Evolutionary conservation across 1,140 invertebrate species (phyloP).

Genomic region (Calliphora vicina): DNA sequence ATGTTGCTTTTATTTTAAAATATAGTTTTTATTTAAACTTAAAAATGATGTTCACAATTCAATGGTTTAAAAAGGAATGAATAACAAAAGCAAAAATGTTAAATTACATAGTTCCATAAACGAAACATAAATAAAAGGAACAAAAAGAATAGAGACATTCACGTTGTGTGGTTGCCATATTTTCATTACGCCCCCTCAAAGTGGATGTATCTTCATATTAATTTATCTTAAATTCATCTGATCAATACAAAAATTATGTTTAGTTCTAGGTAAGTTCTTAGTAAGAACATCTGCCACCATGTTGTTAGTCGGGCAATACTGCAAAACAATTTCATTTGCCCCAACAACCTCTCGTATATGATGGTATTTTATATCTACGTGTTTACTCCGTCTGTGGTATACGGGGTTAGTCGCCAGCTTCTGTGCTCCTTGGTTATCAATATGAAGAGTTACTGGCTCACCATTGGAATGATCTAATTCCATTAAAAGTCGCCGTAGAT

Average conservation of each 20-base stretch:
- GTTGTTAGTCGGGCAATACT: conserved; percentile 18
- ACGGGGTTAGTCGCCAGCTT: conserved; percentile 51
- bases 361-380: conserved; percentile 62
- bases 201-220: background rate
- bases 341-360: conserved; percentile 46
- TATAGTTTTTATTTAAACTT: background rate
- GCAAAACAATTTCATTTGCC: background rate
- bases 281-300: too few relatives aligned
- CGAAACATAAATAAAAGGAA: background rate
- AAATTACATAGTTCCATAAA: background rate
- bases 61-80: background rate
- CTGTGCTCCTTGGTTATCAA: conserved; percentile 41
- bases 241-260: too few relatives aligned
- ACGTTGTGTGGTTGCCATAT: conserved; percentile 15
- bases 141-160: conserved; percentile 12
- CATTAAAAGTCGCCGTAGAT: conserved; percentile 46
- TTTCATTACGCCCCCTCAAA: conserved; percentile 23
- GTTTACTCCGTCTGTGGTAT: conserved; percentile 58
- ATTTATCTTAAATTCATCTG: too few relatives aligned
- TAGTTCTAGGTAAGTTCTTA: too few relatives aligned
- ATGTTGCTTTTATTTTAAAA: conserved; percentile 48
- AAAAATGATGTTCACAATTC: conserved; percentile 1
- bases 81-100: background rate
- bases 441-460: conserved; percentile 21
- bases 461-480: conserved; percentile 39